Base-by-base conservation (phyloP, 2,888 invertebrate species). In the Agrilus cyanescens region DNA sequence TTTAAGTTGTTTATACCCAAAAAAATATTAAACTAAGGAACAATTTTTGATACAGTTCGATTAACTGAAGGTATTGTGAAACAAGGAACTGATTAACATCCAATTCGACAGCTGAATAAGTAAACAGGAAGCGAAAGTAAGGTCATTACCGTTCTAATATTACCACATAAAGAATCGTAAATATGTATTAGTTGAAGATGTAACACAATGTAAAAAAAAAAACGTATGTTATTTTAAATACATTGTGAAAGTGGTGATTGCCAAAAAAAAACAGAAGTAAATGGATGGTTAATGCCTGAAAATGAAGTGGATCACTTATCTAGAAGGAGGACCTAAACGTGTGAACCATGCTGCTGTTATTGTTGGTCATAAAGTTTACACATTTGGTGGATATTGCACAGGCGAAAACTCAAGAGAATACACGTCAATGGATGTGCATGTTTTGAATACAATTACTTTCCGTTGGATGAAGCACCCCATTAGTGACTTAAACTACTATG, bases 311-410 rank as follows among this genome's bases (percentile, higher is more conserved):
- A 86, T 85, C 40, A 78, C 84, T 29, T 80, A 81, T 59, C 71
- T 91, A 48, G 87, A 88, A 60, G 91, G 90, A 25, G 93, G 93
- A n/a, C 94, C 91, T 12, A 75, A 84, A 56, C 74, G 91, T 47
- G 91, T 91, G 12, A 91, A 91, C 65, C 91, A 91, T 73, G 90
- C 91, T n/a, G 89, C 88, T 4, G 88, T 85, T 16, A 74, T 78
- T 44, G 78, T 90, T 32, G 80, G 78, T 15, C 78, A 83, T 52
- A 78, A 75, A 58, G 85, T 95, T 50, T 93, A 82, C 65, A 86
- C 88, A 0, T 93, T 94, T 63, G 93, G 94, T 32, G 94, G 94
- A 18, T 94, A 90, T 62, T 90, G 87, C 60, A 86, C 88, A 1
- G 83, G 83, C 8, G 85, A 86, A 55, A 82, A 86, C 57, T 87